These are phyloP conservation scores for Aporophyla nigra DNA, from an alignment of 2,888 invertebrate genomes.

Conservation along the genomic window DNA sequence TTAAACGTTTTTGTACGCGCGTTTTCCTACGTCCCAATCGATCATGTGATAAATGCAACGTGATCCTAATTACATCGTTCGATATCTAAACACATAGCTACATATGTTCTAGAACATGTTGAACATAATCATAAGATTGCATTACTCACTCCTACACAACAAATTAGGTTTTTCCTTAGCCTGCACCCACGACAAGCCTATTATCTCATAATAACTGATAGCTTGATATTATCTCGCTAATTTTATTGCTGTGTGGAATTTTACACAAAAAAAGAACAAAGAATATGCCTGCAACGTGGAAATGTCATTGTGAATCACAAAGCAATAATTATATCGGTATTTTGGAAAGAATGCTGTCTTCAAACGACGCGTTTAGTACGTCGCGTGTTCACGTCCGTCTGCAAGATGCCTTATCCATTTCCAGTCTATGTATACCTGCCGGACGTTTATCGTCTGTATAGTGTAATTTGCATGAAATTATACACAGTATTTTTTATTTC, in stretches of 20 bases:
- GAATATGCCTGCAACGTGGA: constrained; percentile 7
- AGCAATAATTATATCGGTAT: constrained; percentile 4
- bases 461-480: constrained; percentile 74
- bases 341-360: not conserved
- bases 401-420: constrained; percentile 49
- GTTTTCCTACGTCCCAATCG: constrained; percentile 4
- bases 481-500: constrained; percentile 51
- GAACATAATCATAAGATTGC: constrained; percentile 36
- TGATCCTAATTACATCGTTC: constrained; percentile 16
- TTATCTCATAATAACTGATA: constrained; percentile 53
- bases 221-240: constrained; percentile 52
- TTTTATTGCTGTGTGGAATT: constrained; percentile 42
- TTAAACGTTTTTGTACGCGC: not conserved
- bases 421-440: constrained; percentile 28
- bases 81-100: constrained; percentile 18
- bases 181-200: constrained; percentile 57
- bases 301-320: constrained; percentile 24
- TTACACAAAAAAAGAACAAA: constrained; percentile 29
- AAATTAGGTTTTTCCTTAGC: constrained; percentile 58
- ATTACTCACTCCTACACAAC: constrained; percentile 49
- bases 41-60: constrained; percentile 6
- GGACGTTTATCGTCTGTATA: constrained; percentile 53
- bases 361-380: not conserved
- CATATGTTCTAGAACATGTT: constrained; percentile 31
- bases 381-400: constrained; percentile 30